A percentile compares a stretch with the other conserved stretches of the same genome.
Conservation (phyloP, 2,797 vertebrate genomes). For the Halcyon leucocephala region DNA sequence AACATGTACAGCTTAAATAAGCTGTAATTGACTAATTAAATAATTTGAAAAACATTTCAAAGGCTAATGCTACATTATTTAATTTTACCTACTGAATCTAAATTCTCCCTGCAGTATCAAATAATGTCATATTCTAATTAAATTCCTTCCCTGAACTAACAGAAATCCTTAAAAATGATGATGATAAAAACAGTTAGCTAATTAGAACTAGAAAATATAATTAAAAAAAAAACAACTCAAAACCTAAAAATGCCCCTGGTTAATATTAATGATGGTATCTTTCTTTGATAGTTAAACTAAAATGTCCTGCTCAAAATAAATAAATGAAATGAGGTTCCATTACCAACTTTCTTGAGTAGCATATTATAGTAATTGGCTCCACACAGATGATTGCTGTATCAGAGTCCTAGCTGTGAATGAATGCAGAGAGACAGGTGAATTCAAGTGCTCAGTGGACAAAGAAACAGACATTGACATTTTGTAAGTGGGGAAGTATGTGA, state of each 20-base stretch:
- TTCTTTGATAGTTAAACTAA: slow-evolving; percentile 2
- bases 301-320: neutral
- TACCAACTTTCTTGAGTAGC: neutral
- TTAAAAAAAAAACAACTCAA: neutral
- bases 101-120: slow-evolving; percentile 52
- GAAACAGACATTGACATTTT: neutral
- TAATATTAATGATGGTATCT: slow-evolving; percentile 5
- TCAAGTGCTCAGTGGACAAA: neutral
- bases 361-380: neutral
- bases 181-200: slow-evolving; percentile 19
- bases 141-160: slow-evolving; percentile 28
- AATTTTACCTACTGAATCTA: slow-evolving; percentile 43
- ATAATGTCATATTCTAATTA: slow-evolving; percentile 52
- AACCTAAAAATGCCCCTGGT: slow-evolving; percentile 3
- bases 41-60: slow-evolving; percentile 55
- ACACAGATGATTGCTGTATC: neutral
- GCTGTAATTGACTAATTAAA: slow-evolving; percentile 42
- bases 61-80: slow-evolving; percentile 26
- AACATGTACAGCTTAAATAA: slow-evolving; percentile 23
- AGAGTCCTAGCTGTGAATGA: neutral
- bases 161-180: slow-evolving; percentile 28
- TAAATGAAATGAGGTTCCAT: neutral
- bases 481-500: neutral
- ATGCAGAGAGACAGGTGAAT: neutral
- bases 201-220: slow-evolving; percentile 33